A percentile compares a stretch with the other conserved stretches of the same genome.
Conservation (phyloP, 2,888 invertebrate species). For the Perizoma flavofasciatum region DNA sequence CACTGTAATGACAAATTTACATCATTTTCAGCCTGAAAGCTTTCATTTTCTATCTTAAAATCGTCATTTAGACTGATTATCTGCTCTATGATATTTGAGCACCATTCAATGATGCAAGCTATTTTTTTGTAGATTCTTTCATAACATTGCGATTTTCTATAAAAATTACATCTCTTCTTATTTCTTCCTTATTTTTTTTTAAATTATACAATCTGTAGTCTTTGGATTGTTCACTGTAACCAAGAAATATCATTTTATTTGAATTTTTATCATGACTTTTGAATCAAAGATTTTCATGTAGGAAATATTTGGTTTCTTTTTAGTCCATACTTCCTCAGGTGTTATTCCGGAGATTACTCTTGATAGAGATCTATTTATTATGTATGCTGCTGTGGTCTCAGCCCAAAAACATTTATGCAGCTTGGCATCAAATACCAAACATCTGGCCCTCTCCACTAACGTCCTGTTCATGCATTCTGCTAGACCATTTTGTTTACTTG, state of each 20-base stretch:
- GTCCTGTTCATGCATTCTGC: conserved; percentile 47
- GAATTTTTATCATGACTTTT: conserved; percentile 30
- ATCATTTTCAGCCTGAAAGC: no score
- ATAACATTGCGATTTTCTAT: not conserved
- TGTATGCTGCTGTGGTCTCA: conserved; percentile 37
- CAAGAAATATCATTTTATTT: not conserved
- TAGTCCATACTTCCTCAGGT: conserved; percentile 19
- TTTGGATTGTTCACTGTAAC: conserved; percentile 10
- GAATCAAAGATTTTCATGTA: conserved; percentile 48
- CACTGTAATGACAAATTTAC: no score
- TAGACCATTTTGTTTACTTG: conserved; percentile 51
- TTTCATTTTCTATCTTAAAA: not conserved
- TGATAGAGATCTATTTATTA: conserved; percentile 28
- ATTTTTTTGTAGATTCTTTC: no score
- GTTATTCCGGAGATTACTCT: conserved; percentile 17
- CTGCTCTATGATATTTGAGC: not conserved
- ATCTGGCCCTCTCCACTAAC: conserved; percentile 34
- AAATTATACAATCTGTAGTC: conserved; percentile 2
- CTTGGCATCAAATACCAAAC: conserved; percentile 35
- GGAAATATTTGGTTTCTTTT: conserved; percentile 13
- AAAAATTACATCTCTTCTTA: conserved; percentile 7
- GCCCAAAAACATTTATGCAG: conserved; percentile 37
- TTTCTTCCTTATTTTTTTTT: not conserved
- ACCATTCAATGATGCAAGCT: not conserved
- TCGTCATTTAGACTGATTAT: not conserved